These are phyloP conservation scores for Xiphorhynchus elegans DNA, from an alignment of 2,113 vertebrate genomes.

Conservation along the genomic window DNA sequence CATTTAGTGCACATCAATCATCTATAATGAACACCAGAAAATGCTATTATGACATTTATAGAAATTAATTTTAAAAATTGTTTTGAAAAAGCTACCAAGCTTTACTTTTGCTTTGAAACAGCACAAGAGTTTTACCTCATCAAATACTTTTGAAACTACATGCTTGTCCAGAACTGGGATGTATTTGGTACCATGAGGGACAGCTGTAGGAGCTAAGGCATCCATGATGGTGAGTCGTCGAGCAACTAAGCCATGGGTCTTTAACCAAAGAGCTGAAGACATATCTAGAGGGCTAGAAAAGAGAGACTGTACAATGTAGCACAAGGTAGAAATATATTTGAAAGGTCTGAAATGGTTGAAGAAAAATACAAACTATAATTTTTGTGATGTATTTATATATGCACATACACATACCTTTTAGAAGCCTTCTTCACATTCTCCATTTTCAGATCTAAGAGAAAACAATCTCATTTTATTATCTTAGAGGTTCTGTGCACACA, in stretches of 20 bases:
- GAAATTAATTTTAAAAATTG: neutral
- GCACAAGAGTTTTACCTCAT: constrained; percentile 72
- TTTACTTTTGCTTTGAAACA: neutral
- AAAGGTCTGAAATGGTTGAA: neutral
- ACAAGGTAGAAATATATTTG: neutral
- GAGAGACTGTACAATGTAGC: neutral
- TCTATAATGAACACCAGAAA: neutral
- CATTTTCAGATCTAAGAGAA: constrained; percentile 56
- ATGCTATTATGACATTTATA: neutral
- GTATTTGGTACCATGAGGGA: constrained; percentile 70
- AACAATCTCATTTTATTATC: neutral
- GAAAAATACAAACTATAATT: neutral
- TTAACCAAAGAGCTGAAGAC: constrained; percentile 77
- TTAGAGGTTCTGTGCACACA: neutral
- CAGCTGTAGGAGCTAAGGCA: constrained; percentile 64
- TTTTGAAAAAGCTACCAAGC: neutral
- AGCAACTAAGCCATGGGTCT: constrained; percentile 75
- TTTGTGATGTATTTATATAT: neutral
- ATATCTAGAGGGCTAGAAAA: constrained; percentile 65
- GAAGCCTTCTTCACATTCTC: neutral
- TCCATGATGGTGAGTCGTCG: constrained; percentile 80
- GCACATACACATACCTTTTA: constrained; percentile 61
- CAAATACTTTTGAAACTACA: constrained; percentile 79
- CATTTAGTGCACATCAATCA: neutral
- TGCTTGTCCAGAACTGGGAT: constrained; percentile 78